Conservation (phyloP, 2,888 invertebrate species). For the Clivina fossor region DNA sequence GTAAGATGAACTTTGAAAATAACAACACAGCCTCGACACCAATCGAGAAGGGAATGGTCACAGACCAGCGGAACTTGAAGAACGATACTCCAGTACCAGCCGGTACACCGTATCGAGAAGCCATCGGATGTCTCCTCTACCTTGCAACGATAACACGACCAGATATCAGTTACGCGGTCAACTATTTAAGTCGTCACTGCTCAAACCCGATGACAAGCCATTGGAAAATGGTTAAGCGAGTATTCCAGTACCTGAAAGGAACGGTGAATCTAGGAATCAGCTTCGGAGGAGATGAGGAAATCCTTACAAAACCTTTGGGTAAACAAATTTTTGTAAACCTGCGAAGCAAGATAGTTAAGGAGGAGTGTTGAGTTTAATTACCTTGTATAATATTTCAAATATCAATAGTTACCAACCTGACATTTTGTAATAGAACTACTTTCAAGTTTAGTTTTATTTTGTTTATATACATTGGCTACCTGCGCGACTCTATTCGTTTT, state of each 20-base stretch:
- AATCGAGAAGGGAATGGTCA: conserved; percentile 17
- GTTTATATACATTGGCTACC: too few species aligned
- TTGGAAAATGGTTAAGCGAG: conserved; percentile 38
- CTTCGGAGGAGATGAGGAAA: conserved; percentile 15
- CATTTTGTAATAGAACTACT: too few species aligned
- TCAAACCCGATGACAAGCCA: conserved; percentile 30
- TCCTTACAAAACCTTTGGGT: too few species aligned
- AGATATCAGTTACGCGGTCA: conserved; percentile 17
- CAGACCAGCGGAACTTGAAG: conserved; percentile 11
- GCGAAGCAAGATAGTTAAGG: too few species aligned
- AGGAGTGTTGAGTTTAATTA: too few species aligned
- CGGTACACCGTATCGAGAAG: conserved; percentile 37
- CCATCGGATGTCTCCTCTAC: conserved; percentile 39
- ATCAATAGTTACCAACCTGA: too few species aligned
- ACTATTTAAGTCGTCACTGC: conserved; percentile 16
- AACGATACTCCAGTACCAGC: conserved; percentile 14
- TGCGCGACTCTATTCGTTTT: too few species aligned
- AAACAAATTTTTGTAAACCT: too few species aligned
- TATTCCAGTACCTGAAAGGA: conserved; percentile 38
- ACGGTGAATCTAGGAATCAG: conserved; percentile 24
- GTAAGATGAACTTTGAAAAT: conserved; percentile 15
- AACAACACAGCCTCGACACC: conserved; percentile 12
- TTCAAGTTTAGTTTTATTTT: too few species aligned
- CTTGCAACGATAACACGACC: conserved; percentile 22
- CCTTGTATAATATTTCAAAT: too few species aligned